Evolutionary conservation across 2,113 vertebrate species (phyloP).

Genomic region (Gallinago undulata): DNA sequence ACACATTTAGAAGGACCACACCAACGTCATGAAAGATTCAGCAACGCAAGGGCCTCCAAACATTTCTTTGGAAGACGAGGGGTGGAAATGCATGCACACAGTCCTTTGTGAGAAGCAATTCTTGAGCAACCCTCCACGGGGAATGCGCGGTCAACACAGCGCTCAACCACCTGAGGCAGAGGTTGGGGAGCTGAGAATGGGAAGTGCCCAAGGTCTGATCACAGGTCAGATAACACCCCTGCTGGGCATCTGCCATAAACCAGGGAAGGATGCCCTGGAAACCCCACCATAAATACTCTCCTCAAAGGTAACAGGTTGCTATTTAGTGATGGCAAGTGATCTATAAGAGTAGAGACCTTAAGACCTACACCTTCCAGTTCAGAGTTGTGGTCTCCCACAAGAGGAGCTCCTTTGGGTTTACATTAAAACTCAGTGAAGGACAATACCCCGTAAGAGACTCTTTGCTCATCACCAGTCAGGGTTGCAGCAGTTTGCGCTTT

Average conservation of each 20-base stretch:
- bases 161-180: background rate
- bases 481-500: background rate
- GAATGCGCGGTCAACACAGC: fast-evolving
- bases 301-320: background rate
- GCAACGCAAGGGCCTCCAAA: background rate
- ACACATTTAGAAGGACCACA: background rate
- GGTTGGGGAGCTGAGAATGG: background rate
- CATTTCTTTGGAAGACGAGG: background rate
- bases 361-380: background rate
- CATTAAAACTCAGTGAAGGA: background rate
- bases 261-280: background rate
- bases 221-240: fast-evolving
- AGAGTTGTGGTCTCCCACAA: background rate
- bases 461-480: background rate
- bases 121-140: background rate
- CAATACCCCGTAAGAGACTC: fast-evolving
- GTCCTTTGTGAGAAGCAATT: fast-evolving
- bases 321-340: background rate
- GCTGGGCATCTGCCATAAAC: fast-evolving
- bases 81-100: fast-evolving
- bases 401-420: background rate
- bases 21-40: fast-evolving
- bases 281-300: background rate
- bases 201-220: background rate
- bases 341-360: background rate